Evolutionary conservation across 2,888 invertebrate genomes (phyloP).

Genomic region (Aphidoletes aphidimyza): DNA sequence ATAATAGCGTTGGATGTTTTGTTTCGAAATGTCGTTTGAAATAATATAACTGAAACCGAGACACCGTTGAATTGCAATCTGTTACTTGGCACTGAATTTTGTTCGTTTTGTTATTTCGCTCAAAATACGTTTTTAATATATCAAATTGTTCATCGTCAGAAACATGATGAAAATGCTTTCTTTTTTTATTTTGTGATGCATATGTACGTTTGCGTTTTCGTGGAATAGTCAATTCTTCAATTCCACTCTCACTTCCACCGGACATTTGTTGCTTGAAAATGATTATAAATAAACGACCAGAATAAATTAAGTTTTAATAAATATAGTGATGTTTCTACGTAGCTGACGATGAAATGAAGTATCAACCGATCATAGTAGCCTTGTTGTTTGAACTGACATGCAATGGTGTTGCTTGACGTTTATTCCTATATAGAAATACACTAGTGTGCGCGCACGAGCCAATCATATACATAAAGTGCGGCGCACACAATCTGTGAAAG

Average conservation of each 20-base stretch:
- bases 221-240: too few species aligned
- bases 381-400: too few species aligned
- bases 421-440: background rate
- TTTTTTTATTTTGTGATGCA: background rate
- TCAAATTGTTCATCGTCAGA: background rate
- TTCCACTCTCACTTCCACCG: too few species aligned
- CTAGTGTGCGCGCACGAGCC: background rate
- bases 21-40: background rate
- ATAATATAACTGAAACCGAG: background rate
- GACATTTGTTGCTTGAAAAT: too few species aligned
- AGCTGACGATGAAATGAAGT: too few species aligned
- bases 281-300: too few species aligned
- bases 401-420: too few species aligned
- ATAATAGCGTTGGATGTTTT: background rate
- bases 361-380: too few species aligned
- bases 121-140: background rate
- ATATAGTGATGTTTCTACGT: too few species aligned
- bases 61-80: background rate
- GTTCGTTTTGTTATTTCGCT: background rate
- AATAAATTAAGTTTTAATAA: too few species aligned
- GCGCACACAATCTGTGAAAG: background rate
- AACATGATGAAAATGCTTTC: background rate
- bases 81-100: background rate
- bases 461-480: background rate
- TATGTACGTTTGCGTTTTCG: too few species aligned